Conservation (phyloP, 1,140 invertebrate species). For the Aleiodes sp. region DNA sequence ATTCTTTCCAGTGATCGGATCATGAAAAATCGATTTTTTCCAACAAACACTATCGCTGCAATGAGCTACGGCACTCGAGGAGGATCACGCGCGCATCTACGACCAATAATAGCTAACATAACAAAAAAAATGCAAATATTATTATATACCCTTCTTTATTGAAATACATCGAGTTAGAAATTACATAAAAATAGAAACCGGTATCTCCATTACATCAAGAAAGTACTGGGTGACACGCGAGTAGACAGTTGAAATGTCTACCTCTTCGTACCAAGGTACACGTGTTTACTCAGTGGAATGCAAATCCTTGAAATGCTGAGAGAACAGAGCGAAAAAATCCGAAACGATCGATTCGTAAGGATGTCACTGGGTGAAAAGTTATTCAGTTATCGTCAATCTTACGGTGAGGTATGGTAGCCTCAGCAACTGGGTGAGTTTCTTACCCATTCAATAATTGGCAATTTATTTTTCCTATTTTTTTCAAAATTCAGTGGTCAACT, state of each 20-base stretch:
- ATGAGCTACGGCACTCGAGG: too few species aligned
- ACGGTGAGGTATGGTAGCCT: slow-evolving; percentile 44
- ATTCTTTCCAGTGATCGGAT: too few species aligned
- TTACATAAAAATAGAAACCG: slow-evolving; percentile 27
- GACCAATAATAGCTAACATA: too few species aligned
- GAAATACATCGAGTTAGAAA: slow-evolving; percentile 22
- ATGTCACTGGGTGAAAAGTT: slow-evolving; percentile 22
- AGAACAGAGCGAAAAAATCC: slow-evolving; percentile 12
- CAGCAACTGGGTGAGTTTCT: slow-evolving; percentile 40
- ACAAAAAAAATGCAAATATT: too few species aligned
- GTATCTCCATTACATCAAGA: slow-evolving; percentile 25
- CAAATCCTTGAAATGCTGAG: slow-evolving; percentile 18
- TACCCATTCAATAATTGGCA: not conserved
- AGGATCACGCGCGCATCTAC: too few species aligned
- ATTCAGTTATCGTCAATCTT: slow-evolving; percentile 20
- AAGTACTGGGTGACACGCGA: slow-evolving; percentile 38
- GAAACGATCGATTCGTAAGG: slow-evolving; percentile 27
- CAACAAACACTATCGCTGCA: too few species aligned
- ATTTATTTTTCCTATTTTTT: not conserved
- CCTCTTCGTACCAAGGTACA: slow-evolving; percentile 23
- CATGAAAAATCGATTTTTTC: too few species aligned
- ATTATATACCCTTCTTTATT: not conserved
- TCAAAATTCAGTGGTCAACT: not conserved
- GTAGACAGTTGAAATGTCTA: not conserved
- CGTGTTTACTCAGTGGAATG: slow-evolving; percentile 14